Evolutionary conservation across 2,888 invertebrate species (phyloP), one percentile per base, ranked within the genome.

Genomic region (Gastrophysa polygoni): DNA sequence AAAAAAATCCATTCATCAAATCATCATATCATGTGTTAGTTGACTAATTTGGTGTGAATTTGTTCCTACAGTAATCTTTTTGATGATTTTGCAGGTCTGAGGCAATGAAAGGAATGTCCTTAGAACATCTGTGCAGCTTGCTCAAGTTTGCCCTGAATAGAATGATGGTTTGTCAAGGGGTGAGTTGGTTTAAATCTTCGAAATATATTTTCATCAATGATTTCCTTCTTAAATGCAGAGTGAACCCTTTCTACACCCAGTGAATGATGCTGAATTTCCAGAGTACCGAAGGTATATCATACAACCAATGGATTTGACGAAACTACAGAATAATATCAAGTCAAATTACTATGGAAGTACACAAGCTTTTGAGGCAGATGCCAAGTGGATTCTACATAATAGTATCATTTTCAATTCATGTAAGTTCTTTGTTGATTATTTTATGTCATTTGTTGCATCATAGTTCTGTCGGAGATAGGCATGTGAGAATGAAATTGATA

Each of bases 311-410:
- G 92, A 94, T 77, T 84, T 97, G 44, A 83, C 85, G 14, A 85
- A 87, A 11, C 83, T 98, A 73, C 90, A 91, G 75, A 83, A 87
- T 59, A 93, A 95, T 79, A 91, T 96, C 51, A 84, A 85, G 56
- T 85, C 87, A 52, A 90, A 90, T 55, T 77, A 86, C 20, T 97
- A 95, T 81, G 92, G 92, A 11, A 93, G 92, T 77, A 92, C 95
- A 0, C 94, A 95, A 75, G 93, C 93, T 1, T 96, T 97, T 81
- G 84, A 93, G 59, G 90, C 92, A 0, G 97, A 97, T 80, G 89
- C 91, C 7, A 94, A 94, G 79, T 97, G 96, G 96, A 92, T 98
- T 75, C 85, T 93, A 55, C 97, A 97, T 80, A 96, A 97, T 81
- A 93, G 94, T 75, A 90, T 93, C 63, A 90, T 96, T 66, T 96